Evolutionary conservation across 2,797 vertebrate genomes (phyloP).

Genomic region (Gymnopithys bicolor): DNA sequence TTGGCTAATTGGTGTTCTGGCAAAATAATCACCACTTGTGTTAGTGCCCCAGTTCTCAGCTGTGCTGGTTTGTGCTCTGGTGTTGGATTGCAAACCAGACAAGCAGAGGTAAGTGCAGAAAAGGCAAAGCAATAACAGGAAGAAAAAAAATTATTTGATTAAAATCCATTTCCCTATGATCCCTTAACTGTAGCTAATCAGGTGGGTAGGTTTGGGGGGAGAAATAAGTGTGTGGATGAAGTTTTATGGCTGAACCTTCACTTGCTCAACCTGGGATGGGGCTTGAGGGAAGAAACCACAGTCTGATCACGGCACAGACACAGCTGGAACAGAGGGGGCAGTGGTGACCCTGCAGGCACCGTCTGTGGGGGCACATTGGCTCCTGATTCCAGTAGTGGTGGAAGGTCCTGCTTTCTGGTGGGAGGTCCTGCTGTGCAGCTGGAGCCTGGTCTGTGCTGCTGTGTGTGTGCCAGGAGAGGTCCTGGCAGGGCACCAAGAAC

Average conservation of each 20-base stretch:
- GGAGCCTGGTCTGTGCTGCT: not conserved
- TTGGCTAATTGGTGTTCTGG: not conserved
- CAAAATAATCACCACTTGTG: not conserved
- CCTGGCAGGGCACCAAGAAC: constrained; percentile 36
- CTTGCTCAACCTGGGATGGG: not conserved
- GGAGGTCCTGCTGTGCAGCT: not conserved
- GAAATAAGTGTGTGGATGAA: not conserved
- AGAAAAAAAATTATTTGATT: not conserved
- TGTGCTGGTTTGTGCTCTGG: not conserved
- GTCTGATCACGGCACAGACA: accelerated
- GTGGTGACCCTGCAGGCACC: not conserved
- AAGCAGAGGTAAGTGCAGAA: not conserved
- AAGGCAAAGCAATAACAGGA: not conserved
- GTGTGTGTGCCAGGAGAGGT: not conserved
- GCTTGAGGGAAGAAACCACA: not conserved
- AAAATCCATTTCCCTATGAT: not conserved
- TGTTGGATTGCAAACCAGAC: not conserved
- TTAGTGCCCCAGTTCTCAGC: not conserved
- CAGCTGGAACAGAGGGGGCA: not conserved
- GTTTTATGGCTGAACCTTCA: not conserved
- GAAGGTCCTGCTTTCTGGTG: not conserved
- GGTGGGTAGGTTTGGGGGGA: not conserved
- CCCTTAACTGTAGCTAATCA: accelerated
- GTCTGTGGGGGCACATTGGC: not conserved
- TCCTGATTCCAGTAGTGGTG: not conserved